Evolutionary conservation across 2,797 vertebrate genomes (phyloP).

Genomic region (Acomys russatus): DNA sequence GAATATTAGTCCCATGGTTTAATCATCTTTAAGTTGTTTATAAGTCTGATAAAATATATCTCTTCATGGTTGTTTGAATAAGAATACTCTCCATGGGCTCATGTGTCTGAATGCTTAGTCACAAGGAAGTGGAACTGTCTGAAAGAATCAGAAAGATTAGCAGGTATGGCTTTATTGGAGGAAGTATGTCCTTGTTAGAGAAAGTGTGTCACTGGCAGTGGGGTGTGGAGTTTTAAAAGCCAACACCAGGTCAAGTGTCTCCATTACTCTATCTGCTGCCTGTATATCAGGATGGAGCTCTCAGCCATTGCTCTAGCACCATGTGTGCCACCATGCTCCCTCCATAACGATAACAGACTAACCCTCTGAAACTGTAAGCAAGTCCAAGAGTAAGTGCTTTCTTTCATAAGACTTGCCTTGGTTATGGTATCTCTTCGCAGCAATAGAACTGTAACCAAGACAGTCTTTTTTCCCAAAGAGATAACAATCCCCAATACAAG

Average conservation of each 20-base stretch:
- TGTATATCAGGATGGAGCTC: background rate
- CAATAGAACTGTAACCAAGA: background rate
- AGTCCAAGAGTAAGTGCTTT: background rate
- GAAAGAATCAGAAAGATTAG: background rate
- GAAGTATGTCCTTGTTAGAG: background rate
- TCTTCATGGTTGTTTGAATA: background rate
- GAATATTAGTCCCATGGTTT: background rate
- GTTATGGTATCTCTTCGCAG: background rate
- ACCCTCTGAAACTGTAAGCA: background rate
- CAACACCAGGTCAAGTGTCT: background rate
- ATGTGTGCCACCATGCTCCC: too few relatives aligned
- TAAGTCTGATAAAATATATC: background rate
- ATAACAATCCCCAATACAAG: background rate
- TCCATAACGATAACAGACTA: background rate
- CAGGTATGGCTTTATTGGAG: background rate
- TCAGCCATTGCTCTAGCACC: background rate
- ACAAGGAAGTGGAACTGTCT: background rate
- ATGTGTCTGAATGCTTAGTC: background rate
- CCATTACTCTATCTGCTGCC: background rate
- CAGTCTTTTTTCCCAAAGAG: background rate
- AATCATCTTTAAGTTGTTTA: conserved; percentile 39
- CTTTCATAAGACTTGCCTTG: background rate
- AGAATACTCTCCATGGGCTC: too few relatives aligned
- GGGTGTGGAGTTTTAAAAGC: background rate
- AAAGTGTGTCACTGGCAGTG: background rate